Evolutionary conservation across 2,888 invertebrate genomes (phyloP), one percentile per base, ranked within the genome.

Genomic region (Nemurella pictetii): DNA sequence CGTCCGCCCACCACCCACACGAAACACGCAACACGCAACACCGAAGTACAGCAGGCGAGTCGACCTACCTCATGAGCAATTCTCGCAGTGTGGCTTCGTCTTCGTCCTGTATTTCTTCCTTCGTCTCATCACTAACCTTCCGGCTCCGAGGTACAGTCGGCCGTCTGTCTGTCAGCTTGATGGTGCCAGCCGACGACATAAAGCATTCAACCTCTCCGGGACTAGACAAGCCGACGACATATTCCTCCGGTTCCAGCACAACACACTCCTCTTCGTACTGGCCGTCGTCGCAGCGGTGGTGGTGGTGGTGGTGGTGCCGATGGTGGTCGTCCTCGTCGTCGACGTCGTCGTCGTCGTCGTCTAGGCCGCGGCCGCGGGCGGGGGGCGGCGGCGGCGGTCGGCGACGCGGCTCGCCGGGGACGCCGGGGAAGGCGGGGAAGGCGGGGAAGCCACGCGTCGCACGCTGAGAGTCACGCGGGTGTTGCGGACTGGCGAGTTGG

Each of bases 41-140:
- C 32, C 20, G 36, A 81, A 15, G 36, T 29, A 80, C 29, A 26
- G 1, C 4, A 82, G 82, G 26, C 82, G 72, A 1, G n/a, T n/a
- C n/a, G 29, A 85, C 92, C 92, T 95, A 95, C 96, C 96, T 96
- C 95, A 96, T 95, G 93, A 97, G 96, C 94, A 97, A 94, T 95
- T 96, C 96, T 94, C 96, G 96, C 93, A 97, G 95, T 93, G 96
- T 96, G 92, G 96, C 95, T 94, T 97, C 96, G 94, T 97, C 96
- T 90, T 93, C 93, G 90, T 91, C 91, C 91, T 92, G 92, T 85
- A 92, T 91, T 93, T 96, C 96, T 93, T 95, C 94, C 93, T 94
- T 93, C 94, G 94, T 94, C 93, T 94, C 95, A 95, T 95, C 94
- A 94, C 94, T 94, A 92, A 94, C 94, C 92, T 93, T 92, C 92